Conservation (phyloP, 2,888 invertebrate genomes). For the Heliconius ismenius region DNA sequence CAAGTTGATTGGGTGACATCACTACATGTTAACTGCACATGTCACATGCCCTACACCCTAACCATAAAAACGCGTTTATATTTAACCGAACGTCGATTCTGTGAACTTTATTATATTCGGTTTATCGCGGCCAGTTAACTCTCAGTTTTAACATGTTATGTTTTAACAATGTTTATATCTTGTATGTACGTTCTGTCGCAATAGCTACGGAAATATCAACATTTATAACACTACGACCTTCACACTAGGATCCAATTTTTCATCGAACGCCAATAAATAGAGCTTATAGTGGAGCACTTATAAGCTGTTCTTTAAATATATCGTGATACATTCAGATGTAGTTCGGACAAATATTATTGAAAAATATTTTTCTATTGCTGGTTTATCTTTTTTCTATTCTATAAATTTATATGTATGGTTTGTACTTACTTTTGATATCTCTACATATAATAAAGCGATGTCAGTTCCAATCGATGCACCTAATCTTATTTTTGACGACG, state of each 20-base stretch:
- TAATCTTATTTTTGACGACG: not conserved
- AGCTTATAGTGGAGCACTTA: constrained; percentile 8
- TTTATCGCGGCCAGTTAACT: constrained; percentile 58
- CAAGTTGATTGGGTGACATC: constrained; percentile 22
- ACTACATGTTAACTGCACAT: constrained; percentile 1
- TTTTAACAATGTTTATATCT: constrained; percentile 43
- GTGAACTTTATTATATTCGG: constrained; percentile 53
- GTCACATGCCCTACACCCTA: constrained; percentile 20
- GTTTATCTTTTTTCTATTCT: not conserved
- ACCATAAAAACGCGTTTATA: constrained; percentile 46
- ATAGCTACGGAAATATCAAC: constrained; percentile 26
- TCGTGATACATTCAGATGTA: constrained; percentile 4
- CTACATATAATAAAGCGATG: not conserved
- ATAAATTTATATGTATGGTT: not conserved
- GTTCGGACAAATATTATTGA: constrained; percentile 5
- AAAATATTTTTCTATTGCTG: not conserved
- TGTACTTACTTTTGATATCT: not conserved
- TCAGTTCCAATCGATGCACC: not conserved
- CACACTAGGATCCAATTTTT: constrained; percentile 8
- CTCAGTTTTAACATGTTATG: constrained; percentile 40
- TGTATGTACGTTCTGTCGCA: constrained; percentile 26
- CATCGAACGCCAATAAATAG: constrained; percentile 13
- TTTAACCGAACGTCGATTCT: constrained; percentile 55
- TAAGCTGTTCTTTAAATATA: constrained; percentile 11
- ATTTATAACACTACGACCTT: constrained; percentile 26